phyloP scores from a whole-genome alignment of 1,140 invertebrate species.

The Saccostrea echinata region DNA sequence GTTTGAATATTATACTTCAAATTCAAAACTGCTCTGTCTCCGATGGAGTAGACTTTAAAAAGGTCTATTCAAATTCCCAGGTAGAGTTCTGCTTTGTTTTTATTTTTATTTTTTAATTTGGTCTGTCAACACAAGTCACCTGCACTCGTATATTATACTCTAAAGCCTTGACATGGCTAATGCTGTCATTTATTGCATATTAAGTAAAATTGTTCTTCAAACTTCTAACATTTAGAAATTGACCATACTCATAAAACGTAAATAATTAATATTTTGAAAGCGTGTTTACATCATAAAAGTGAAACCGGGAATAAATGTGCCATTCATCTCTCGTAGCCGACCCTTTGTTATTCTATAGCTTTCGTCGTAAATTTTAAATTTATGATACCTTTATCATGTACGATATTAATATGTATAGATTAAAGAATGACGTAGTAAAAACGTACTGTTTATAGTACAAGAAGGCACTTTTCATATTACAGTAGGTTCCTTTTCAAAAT shows the following conservation, averaged over 20 bases:
- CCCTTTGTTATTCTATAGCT: constrained; percentile 3
- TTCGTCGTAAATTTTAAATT: constrained; percentile 7
- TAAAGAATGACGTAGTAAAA: not conserved
- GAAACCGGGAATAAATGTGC: not conserved
- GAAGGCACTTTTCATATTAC: too few relatives aligned
- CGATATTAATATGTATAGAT: constrained; percentile 35
- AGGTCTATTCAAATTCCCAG: too few relatives aligned
- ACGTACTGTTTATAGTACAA: not conserved
- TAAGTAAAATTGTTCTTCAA: constrained; percentile 10
- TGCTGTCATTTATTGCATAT: constrained; percentile 11
- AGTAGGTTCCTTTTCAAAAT: too few relatives aligned
- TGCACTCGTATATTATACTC: not conserved
- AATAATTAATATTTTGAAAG: constrained; percentile 30
- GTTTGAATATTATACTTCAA: too few relatives aligned
- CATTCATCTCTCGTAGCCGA: not conserved
- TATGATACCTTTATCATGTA: not conserved
- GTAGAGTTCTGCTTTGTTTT: too few relatives aligned
- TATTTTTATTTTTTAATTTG: too few relatives aligned
- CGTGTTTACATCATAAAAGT: constrained; percentile 10
- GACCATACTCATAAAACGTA: constrained; percentile 15
- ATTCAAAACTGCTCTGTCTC: too few relatives aligned
- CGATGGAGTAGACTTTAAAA: too few relatives aligned
- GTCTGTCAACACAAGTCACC: not conserved
- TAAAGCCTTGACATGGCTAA: not conserved
- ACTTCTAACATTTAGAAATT: constrained; percentile 1